Conservation (phyloP, 2,797 vertebrate species). For the Poecilia picta region DNA sequence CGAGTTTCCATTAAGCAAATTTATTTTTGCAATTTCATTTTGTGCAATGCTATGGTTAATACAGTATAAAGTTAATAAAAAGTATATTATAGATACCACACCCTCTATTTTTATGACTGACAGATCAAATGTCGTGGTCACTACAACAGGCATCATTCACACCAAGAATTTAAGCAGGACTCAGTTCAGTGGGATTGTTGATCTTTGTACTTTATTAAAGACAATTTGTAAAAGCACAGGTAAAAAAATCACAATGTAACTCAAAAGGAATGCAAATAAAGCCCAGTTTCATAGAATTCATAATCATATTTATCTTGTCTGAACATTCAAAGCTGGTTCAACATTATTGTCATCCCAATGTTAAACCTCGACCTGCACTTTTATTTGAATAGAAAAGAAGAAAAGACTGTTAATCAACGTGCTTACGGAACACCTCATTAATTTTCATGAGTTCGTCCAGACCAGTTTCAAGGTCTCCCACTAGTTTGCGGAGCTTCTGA, state of each 20-base stretch:
- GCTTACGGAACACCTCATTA: not conserved
- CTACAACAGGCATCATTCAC: not conserved
- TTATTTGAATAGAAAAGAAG: not conserved
- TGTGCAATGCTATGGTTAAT: too few relatives aligned
- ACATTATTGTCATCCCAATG: not conserved
- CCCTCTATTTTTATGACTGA: not conserved
- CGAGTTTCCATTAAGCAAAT: too few relatives aligned
- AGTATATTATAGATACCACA: too few relatives aligned
- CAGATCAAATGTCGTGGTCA: not conserved
- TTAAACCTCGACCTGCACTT: rapidly evolving
- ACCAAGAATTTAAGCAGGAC: not conserved
- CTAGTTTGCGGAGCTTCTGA: conserved; percentile 12
- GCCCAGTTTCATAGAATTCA: not conserved
- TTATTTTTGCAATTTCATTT: too few relatives aligned
- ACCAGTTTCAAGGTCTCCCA: not conserved
- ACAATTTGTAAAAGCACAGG: not conserved
- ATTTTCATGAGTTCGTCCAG: conserved; percentile 24
- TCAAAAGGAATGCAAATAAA: not conserved
- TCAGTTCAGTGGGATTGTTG: not conserved
- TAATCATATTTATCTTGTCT: not conserved
- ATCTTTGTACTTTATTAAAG: not conserved
- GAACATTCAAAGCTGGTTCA: not conserved
- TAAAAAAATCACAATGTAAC: not conserved
- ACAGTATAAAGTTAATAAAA: too few relatives aligned
- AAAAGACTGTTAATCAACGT: not conserved